Evolutionary conservation across 2,888 invertebrate species (phyloP), one percentile per base, ranked within the genome.

Genomic region (Microdon myrmicae): DNA sequence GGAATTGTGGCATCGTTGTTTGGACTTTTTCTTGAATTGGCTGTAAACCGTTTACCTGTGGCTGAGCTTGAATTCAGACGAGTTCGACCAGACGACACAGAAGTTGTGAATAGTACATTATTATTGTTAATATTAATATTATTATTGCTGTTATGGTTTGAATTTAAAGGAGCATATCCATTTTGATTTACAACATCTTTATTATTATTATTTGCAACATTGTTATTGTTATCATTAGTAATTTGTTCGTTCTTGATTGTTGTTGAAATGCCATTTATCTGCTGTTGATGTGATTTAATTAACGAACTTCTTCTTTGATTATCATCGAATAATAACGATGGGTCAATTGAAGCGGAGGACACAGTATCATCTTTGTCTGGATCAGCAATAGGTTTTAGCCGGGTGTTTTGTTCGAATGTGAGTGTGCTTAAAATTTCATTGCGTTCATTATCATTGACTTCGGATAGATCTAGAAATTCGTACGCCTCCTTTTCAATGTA

Each of bases 381-480:
- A 23, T 29, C 39, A 23, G 47, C 55, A 35, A 28, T 28, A 32
- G 28, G 20, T 22, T 4, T 47, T 19, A 34, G 7, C 13, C 38
- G 45, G 8, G 54, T 31, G 25, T 43, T 28, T 22, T 55, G 45
- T 34, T 55, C 55, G n/a, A 47, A 34, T 8, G 55, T 47, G 14
- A 88, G 81, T 67, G 86, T 86, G 69, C 84, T 82, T 76, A 85
- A 82, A 71, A 88, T 82, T 75, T 84, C 83, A 76, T 82, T 82
- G 72, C 84, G 82, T 77, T 89, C 89, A 73, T 84, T 84, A 79
- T 86, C 87, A 80, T 86, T 87, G 77, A 88, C 85, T 81, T 86
- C 87, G 78, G 84, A 85, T 74, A 88, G 83, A 83, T 89, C 88
- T 81, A 90, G 83, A 83, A 89, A 90, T 82, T 88, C 85, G 82